Evolutionary conservation across 1,140 invertebrate genomes (phyloP).

Genomic region (Dreissena polymorpha): DNA sequence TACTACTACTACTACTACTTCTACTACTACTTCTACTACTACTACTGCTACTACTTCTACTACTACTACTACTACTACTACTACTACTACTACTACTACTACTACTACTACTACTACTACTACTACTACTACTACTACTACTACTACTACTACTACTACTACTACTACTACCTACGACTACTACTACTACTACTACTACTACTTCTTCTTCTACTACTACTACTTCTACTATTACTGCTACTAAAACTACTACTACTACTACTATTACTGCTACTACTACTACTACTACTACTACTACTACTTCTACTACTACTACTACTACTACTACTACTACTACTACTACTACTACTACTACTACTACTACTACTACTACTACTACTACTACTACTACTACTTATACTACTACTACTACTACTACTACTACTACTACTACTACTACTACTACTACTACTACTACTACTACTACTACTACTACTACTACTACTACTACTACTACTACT

Average conservation of each 20-base stretch:
- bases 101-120: constrained; percentile 7
- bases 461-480: constrained; percentile 8
- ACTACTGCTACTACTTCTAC: not conserved
- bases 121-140: constrained; percentile 1
- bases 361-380: constrained; percentile 7
- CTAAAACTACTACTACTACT: too few relatives aligned
- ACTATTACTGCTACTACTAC: not conserved
- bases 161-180: too few relatives aligned
- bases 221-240: too few relatives aligned
- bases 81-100: constrained; percentile 8
- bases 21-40: too few relatives aligned
- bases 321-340: constrained; percentile 8
- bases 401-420: too few relatives aligned
- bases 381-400: too few relatives aligned
- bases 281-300: constrained; percentile 5
- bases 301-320: constrained; percentile 1
- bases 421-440: constrained; percentile 8
- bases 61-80: constrained; percentile 8
- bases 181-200: too few relatives aligned
- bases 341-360: constrained; percentile 8
- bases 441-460: constrained; percentile 8
- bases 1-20: too few relatives aligned
- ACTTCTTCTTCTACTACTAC: not conserved
- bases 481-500: constrained; percentile 8
- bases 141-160: constrained; percentile 7